A percentile compares a stretch with the other conserved stretches of the same genome.
These are phyloP conservation scores for Drosophila sulfurigaster DNA, from an alignment of 1,140 invertebrate species.

Conservation along the genomic window DNA sequence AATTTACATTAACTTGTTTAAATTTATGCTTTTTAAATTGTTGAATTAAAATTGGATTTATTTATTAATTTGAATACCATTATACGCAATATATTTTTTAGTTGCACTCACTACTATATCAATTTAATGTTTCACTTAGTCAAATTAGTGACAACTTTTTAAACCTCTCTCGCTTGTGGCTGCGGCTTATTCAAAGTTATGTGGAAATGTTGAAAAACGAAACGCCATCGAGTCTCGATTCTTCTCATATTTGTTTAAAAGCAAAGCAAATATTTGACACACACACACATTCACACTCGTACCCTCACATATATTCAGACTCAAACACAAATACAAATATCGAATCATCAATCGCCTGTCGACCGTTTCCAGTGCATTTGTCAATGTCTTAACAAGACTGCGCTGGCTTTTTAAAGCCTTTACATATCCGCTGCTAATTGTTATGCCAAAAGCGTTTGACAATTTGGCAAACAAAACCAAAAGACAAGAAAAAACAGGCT, in stretches of 20 bases:
- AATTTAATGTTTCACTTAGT: too few species aligned
- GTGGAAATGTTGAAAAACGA: constrained; percentile 54
- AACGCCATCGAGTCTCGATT: constrained; percentile 44
- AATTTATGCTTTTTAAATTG: too few species aligned
- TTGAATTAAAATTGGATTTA: too few species aligned
- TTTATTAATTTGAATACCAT: too few species aligned
- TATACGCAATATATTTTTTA: too few species aligned
- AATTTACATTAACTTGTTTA: too few species aligned
- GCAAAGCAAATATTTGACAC: constrained; percentile 71
- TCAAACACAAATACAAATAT: constrained; percentile 16
- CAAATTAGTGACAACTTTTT: not conserved
- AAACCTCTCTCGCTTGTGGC: constrained; percentile 8
- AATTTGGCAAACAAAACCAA: constrained; percentile 48
- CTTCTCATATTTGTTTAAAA: constrained; percentile 58
- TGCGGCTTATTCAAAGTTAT: constrained; percentile 40
- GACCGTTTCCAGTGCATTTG: constrained; percentile 54
- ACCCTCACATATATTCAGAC: not conserved
- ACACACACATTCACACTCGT: constrained; percentile 23
- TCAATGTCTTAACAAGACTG: constrained; percentile 46
- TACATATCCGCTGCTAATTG: constrained; percentile 60
- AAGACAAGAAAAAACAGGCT: constrained; percentile 1
- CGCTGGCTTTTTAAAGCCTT: constrained; percentile 22
- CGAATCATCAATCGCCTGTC: constrained; percentile 42
- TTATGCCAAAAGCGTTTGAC: constrained; percentile 68
- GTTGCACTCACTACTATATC: too few species aligned